phyloP scores from a whole-genome alignment of 2,113 vertebrate species.

The Antigone vipio region DNA sequence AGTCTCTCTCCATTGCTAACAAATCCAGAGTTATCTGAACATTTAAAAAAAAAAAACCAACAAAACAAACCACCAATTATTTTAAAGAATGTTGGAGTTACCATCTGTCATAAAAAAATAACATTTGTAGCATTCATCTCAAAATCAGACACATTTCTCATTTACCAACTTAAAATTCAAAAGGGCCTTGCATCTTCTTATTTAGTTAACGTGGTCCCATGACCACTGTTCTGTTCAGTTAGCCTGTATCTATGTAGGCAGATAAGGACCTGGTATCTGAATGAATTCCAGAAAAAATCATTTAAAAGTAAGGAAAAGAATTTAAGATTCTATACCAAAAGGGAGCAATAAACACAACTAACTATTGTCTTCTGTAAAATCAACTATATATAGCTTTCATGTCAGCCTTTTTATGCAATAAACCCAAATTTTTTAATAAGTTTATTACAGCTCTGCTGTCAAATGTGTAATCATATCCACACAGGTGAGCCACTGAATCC shows the following conservation, averaged over 20 bases:
- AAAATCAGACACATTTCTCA: not conserved
- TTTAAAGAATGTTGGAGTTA: not conserved
- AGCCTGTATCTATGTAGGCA: not conserved
- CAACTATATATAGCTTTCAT: not conserved
- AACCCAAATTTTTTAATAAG: not conserved
- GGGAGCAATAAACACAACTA: not conserved
- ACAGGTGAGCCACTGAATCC: not conserved
- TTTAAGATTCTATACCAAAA: not conserved
- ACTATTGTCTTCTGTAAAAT: not conserved
- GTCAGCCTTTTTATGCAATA: not conserved
- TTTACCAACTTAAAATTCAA: not conserved
- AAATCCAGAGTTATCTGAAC: not conserved
- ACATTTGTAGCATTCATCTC: not conserved
- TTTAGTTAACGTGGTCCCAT: not conserved
- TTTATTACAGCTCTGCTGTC: not conserved
- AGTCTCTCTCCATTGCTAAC: not conserved
- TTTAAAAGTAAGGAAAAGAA: not conserved
- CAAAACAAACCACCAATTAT: not conserved
- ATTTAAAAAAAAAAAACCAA: not conserved
- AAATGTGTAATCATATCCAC: not conserved
- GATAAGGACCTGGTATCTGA: not conserved
- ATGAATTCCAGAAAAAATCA: not conserved
- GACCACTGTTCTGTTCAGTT: fast-evolving
- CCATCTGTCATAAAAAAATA: not conserved
- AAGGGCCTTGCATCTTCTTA: not conserved